Base-by-base conservation (phyloP, 2,113 vertebrate species). In the Willisornis vidua region DNA sequence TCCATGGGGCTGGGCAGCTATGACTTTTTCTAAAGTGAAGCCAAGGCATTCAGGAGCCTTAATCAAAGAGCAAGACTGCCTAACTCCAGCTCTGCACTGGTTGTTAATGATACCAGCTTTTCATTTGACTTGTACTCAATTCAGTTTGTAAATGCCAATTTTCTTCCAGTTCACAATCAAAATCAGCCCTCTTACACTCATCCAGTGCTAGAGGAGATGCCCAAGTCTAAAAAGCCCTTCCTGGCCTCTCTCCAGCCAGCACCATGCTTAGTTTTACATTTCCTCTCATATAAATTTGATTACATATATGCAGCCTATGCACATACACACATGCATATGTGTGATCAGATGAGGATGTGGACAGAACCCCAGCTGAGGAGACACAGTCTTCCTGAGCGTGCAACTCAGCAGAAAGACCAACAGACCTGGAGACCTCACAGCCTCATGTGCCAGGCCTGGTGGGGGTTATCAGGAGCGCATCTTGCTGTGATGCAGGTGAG, bases 241-340 rank as follows among this genome's bases (percentile, higher is more conserved):
- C 52, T 51, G 19, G 29, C 31, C 31, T 67, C 82, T 94, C 51
- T 77, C 28, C n/a, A 46, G 49, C 39, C 37, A 87, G 46, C 4
- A 52, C 11, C 3, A 7, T 39, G 15, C 17, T 58, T 48, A 58
- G 16, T 66, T 81, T 77, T 49, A 33, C 24, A 58, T 54, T 51
- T 57, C 49, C 18, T 29, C 5, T 87, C 19, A 28, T 14, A 17
- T 37, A 71, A 48, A 62, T 37, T 49, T 78, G 37, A 49, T 54
- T 74, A 39, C 24, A 25, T 11, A 33, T 33, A 51, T 1, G 0
- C 46, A 48, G 7, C 1, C 0, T 31, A 33, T 6, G 4, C 6
- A 49, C 0, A 2, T 19, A 49, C 0, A 1, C 22, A 39, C 3
- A 17, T 0, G 0, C 19, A 37, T 10, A n/a, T 28, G 17, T 29